These are phyloP conservation scores for Meleagris gallopavo DNA, from an alignment of 2,113 vertebrate species.

Conservation along the genomic window DNA sequence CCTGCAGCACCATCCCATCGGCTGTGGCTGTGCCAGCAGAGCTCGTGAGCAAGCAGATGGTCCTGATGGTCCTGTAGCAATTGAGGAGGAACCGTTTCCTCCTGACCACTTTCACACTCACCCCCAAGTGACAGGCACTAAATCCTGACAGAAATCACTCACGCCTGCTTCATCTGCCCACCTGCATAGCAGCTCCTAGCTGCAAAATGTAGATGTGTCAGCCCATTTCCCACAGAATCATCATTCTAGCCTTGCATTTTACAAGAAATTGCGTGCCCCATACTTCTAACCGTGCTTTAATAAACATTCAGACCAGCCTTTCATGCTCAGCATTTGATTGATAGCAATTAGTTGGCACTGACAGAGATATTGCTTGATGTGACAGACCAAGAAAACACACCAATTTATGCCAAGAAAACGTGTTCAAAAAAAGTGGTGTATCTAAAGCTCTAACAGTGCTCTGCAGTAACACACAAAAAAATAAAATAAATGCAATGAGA, in stretches of 20 bases:
- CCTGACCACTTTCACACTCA: slow-evolving; percentile 65
- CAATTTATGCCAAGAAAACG: slow-evolving; percentile 59
- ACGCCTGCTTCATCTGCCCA: slow-evolving; percentile 60
- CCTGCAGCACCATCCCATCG: neutral
- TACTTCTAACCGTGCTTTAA: slow-evolving; percentile 46
- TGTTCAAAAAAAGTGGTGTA: slow-evolving; percentile 52
- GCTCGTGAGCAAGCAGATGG: slow-evolving; percentile 43
- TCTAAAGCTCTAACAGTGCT: slow-evolving; percentile 28
- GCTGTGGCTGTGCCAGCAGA: neutral
- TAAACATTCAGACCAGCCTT: slow-evolving; percentile 46
- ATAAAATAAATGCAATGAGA: slow-evolving; percentile 6
- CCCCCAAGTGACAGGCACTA: slow-evolving; percentile 53
- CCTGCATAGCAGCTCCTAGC: neutral
- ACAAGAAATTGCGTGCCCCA: slow-evolving; percentile 19
- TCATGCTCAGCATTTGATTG: slow-evolving; percentile 46
- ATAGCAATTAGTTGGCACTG: slow-evolving; percentile 66
- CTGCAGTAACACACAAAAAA: neutral
- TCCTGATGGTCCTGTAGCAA: slow-evolving; percentile 40
- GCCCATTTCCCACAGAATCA: neutral
- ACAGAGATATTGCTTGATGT: slow-evolving; percentile 69
- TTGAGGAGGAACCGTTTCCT: neutral
- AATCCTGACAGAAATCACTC: slow-evolving; percentile 59
- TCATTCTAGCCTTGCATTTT: neutral
- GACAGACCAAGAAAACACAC: slow-evolving; percentile 71
- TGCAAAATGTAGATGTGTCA: neutral